Evolutionary conservation across 2,888 invertebrate species (phyloP).

Genomic region (Chydorus sphaericus): DNA sequence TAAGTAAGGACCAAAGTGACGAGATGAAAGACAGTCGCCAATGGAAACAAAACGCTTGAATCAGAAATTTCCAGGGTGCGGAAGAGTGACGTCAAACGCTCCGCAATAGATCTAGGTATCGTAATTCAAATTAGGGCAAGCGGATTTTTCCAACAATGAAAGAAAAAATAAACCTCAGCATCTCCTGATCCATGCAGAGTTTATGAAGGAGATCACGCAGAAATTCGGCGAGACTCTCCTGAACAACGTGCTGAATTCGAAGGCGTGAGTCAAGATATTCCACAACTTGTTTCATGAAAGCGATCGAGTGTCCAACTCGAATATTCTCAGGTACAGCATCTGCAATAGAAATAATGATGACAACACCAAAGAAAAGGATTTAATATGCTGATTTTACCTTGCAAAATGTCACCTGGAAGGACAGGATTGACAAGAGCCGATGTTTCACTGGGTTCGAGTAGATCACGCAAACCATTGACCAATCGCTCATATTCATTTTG

Average conservation of each 20-base stretch:
- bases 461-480: slow-evolving; percentile 81
- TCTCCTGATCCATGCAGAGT: slow-evolving; percentile 94
- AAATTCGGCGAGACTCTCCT: slow-evolving; percentile 93
- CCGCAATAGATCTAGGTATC: slow-evolving; percentile 65
- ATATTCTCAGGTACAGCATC: slow-evolving; percentile 97
- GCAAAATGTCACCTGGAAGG: slow-evolving; percentile 79
- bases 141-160: neutral
- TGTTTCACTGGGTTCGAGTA: slow-evolving; percentile 66
- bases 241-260: slow-evolving; percentile 86
- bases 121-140: neutral
- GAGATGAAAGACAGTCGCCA: slow-evolving; percentile 64
- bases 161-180: slow-evolving; percentile 47
- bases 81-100: slow-evolving; percentile 72
- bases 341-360: slow-evolving; percentile 26
- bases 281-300: slow-evolving; percentile 80
- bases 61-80: slow-evolving; percentile 84
- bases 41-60: slow-evolving; percentile 69
- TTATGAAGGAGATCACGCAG: slow-evolving; percentile 78
- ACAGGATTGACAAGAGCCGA: slow-evolving; percentile 80
- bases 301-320: slow-evolving; percentile 88
- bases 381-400: slow-evolving; percentile 40
- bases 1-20: slow-evolving; percentile 95
- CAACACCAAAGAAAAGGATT: slow-evolving; percentile 8
- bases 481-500: slow-evolving; percentile 81
- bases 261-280: slow-evolving; percentile 91